Percentiles rank a stretch among this genome's conserved stretches.
Conservation (phyloP, 2,888 invertebrate species). For the Sinopyrophorus schimmeli region DNA sequence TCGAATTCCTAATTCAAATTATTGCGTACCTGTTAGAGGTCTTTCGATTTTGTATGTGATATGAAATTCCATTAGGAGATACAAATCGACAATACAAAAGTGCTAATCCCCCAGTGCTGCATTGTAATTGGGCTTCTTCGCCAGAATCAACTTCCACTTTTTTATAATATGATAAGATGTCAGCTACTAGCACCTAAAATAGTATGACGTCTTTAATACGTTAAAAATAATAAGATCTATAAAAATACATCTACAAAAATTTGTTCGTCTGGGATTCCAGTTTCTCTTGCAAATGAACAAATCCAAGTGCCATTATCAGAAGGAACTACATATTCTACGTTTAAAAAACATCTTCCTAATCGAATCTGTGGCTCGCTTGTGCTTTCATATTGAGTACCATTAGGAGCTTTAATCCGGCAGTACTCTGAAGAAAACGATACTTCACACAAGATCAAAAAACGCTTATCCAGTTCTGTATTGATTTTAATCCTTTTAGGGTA, state of each 20-base stretch:
- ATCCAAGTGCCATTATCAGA: slow-evolving; percentile 34
- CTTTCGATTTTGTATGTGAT: slow-evolving; percentile 14
- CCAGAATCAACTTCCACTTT: slow-evolving; percentile 19
- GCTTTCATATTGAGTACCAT: slow-evolving; percentile 27
- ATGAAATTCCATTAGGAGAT: slow-evolving; percentile 18
- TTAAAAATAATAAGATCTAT: background rate
- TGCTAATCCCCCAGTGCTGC: slow-evolving; percentile 25
- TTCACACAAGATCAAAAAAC: slow-evolving; percentile 25
- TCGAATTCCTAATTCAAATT: no score
- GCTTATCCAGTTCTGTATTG: slow-evolving; percentile 14
- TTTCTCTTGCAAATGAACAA: slow-evolving; percentile 30
- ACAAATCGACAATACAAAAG: slow-evolving; percentile 28
- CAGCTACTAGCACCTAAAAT: slow-evolving; percentile 20
- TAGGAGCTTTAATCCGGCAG: slow-evolving; percentile 32
- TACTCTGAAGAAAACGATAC: slow-evolving; percentile 32
- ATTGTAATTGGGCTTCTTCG: slow-evolving; percentile 22
- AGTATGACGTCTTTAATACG: background rate
- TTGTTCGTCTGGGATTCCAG: slow-evolving; percentile 26
- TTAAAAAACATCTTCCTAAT: slow-evolving; percentile 28
- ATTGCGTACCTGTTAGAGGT: slow-evolving; percentile 19
- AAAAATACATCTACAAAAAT: slow-evolving; percentile 28
- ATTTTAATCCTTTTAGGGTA: slow-evolving; percentile 17
- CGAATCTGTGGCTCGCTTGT: slow-evolving; percentile 5
- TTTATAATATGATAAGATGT: slow-evolving; percentile 16
- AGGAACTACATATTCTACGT: slow-evolving; percentile 6